Conservation (phyloP, 2,888 invertebrate genomes). For the Iselma pallidipennis region DNA sequence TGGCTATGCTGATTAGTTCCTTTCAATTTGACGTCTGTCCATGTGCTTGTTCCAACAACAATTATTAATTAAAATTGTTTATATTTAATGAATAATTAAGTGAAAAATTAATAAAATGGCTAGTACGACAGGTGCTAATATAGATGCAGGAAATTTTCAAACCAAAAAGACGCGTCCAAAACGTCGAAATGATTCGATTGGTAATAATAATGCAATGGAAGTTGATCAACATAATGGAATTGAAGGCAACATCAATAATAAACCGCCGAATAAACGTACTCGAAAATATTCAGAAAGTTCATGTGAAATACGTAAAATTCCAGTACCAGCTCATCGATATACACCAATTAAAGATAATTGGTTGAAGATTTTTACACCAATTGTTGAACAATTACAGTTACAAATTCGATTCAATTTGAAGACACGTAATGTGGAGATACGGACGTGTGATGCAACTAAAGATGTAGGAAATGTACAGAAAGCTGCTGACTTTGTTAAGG, state of each 20-base stretch:
- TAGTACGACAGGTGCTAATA: conserved; percentile 57
- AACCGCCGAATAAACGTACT: conserved; percentile 38
- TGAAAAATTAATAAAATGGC: conserved; percentile 15
- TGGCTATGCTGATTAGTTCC: no score
- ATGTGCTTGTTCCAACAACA: no score
- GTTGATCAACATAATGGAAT: conserved; percentile 70
- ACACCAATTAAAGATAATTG: conserved; percentile 95
- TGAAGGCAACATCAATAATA: conserved; percentile 57
- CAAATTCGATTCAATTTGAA: conserved; percentile 95
- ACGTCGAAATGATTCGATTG: conserved; percentile 58
- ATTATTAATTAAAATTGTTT: not conserved
- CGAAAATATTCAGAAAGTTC: conserved; percentile 58
- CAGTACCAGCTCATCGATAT: conserved; percentile 94
- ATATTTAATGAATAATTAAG: not conserved
- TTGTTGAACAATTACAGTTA: conserved; percentile 92
- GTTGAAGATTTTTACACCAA: conserved; percentile 94
- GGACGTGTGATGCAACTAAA: conserved; percentile 69
- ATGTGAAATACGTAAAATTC: conserved; percentile 70
- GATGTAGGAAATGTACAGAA: conserved; percentile 93
- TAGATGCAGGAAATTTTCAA: conserved; percentile 60
- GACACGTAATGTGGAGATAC: conserved; percentile 87
- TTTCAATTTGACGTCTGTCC: no score
- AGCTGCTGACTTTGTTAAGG: conserved; percentile 95
- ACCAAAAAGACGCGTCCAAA: conserved; percentile 60
- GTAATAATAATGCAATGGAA: conserved; percentile 66